Base-by-base conservation (phyloP, 1,140 invertebrate species). In the Sminthurinus signatus region DNA sequence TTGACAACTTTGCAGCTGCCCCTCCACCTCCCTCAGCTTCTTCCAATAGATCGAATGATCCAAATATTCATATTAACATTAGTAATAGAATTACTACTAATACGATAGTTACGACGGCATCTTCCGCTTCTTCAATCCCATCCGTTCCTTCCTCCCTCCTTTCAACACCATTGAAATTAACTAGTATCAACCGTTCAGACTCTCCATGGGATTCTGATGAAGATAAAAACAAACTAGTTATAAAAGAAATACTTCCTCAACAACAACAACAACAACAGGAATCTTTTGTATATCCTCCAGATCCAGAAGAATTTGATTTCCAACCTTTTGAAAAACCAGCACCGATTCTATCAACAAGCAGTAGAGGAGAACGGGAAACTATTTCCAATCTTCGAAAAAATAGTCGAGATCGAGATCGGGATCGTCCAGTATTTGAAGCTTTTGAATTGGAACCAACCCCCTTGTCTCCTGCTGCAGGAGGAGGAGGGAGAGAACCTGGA, bases 41-140 rank as follows among this genome's bases (percentile, higher is more conserved):
- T 64, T 66, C 69, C 10, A 68, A 66, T 65, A 66, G 68, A 15
- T 71, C 69, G 1, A 66, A 71, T 21, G 64, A 60, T 27, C 56
- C 39, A 17, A 54, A 39, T 21, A 55, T 57, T 46, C 44, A 46
- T 10, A 46, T 46, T 4, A 5, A 46, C 15, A 21, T 10, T 10
- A 46, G 8, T 4, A 19, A 19, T 14, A 19, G 10, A 14, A 14
- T 8, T 17, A 17, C 8, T 14, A 14, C 21, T 46, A 10, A 46
- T 14, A 46, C n/a, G 15, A 46, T 46, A 19, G 31, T 36, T 19
- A 56, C 10, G 3, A 12, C 3, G 10, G 12, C 31, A 10, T 10
- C 4, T 4, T 5, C 8, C 5, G 44, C 8, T 5, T 10, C 8
- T 5, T 10, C 8, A 48, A 4, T n/a, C 8, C 32, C 32, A 36